Base-by-base conservation (phyloP, 2,113 vertebrate species). In the Heterochromis multidens region DNA sequence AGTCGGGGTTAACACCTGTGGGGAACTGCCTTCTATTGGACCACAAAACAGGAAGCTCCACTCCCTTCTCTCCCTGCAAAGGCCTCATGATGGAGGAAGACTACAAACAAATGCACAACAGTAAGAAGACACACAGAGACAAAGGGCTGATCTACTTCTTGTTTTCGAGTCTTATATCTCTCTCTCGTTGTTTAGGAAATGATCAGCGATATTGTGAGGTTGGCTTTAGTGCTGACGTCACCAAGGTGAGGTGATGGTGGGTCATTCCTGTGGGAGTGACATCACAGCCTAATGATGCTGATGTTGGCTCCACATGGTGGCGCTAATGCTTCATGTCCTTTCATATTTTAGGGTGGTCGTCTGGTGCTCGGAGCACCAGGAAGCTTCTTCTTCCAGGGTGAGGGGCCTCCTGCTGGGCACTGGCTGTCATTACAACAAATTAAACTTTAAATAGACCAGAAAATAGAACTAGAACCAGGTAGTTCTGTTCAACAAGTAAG, bases 141-240 rank as follows among this genome's bases (percentile, higher is more conserved):
- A 11, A 10, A 23, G 29, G 7, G 13, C 8, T 3, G 1, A 2
- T 4, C 12, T 25, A 17, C 11, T 21, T 19, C 4, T 40, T 82
- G 9, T 59, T 10, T 25, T n/a, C 23, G 7, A n/a, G n/a, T 11
- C 49, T 77, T 2, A 63, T 6, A 4, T n/a, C 37, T 33, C 2
- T 49, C 16, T 83, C 19, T 79, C 1, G 21, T 83, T 87, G 40
- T 11, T 33, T 35, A 88, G 87, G 33, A 58, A 58, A 82, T 4
- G 83, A 88, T 63, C 83, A 76, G 57, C 83, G 87, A 5, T 88
- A 85, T 58, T 88, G 87, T 25, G 87, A 88, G 62, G 76, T 88
- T 1, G 87, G 87, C 62, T 88, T 88, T 63, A 85, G 83, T 1
- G 2, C 49, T 63, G 87, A 88, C 23, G 21, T 88, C 49, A 85